Base-by-base conservation (phyloP, 2,888 invertebrate species). In the Plebejus anna region DNA sequence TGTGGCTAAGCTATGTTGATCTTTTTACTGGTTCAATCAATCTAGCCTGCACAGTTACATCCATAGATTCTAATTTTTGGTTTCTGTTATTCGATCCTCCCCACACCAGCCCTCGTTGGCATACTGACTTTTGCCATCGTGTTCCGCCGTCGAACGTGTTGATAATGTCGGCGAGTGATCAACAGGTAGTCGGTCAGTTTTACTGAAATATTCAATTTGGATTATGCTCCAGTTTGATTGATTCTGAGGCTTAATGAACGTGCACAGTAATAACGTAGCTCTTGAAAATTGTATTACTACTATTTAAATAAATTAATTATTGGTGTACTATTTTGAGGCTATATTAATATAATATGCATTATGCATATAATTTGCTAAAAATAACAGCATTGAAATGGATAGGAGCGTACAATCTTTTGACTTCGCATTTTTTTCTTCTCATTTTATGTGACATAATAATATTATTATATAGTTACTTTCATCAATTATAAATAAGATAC, bases 201-300 rank as follows among this genome's bases (percentile, higher is more conserved):
- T 28, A 28, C 28, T 61, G 61, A 61, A 61, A 61, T 61, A 61
- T 61, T 22, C 61, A 28, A 22, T 61, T 28, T 28, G 61, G 61
- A 61, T 22, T 61, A 61, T 11, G 22, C 28, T 61, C 61, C 61
- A 3, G 28, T 61, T 28, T 61, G 28, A 61, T 61, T 61, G 61
- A 61, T 61, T 61, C 11, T 61, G 61, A 61, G 57, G 61, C 61
- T 61, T 28, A 61, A 61, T 22, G 61, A 28, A 11, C 61, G 61
- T 28, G 61, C 28, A 28, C 61, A 4, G 11, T 61, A 61, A 61
- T 61, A 2, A 61, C 28, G 28, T 28, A 61, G 61, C 59, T 61
- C 28, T 61, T 61, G 11, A 28, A 61, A 11, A 61, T 61, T 22
- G 9, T 28, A 28, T 61, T 4, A 9, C 11, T 9, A 22, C 1